Conservation (phyloP, 2,888 invertebrate genomes). For the Dryobotodes eremita region DNA sequence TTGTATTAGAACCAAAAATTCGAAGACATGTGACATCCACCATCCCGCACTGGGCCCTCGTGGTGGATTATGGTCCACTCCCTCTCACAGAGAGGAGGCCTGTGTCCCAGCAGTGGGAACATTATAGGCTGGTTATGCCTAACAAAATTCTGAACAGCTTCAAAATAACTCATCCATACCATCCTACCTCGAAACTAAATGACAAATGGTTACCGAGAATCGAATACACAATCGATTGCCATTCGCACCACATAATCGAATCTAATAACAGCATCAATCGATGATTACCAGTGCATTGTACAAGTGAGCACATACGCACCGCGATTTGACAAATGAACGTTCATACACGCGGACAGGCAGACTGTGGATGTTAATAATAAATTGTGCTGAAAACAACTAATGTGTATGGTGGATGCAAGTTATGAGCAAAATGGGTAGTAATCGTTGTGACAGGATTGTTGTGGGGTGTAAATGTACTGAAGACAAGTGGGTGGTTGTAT, state of each 20-base stretch:
- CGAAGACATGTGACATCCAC: too few relatives aligned
- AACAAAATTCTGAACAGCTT: background rate
- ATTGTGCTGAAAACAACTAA: slow-evolving; percentile 67
- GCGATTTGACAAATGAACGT: slow-evolving; percentile 73
- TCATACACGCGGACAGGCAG: slow-evolving; percentile 68
- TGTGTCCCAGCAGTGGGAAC: too few relatives aligned
- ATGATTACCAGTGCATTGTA: slow-evolving; percentile 54
- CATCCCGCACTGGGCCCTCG: too few relatives aligned
- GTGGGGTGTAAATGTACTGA: too few relatives aligned
- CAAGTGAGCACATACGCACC: slow-evolving; percentile 40
- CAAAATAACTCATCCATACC: background rate
- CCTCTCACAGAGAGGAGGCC: too few relatives aligned
- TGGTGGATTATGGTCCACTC: too few relatives aligned
- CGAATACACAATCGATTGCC: slow-evolving; percentile 31
- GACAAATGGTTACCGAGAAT: slow-evolving; percentile 30
- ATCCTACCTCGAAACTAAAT: slow-evolving; percentile 10
- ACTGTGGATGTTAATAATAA: slow-evolving; percentile 73
- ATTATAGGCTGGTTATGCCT: too few relatives aligned
- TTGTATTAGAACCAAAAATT: too few relatives aligned
- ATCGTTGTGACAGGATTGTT: too few relatives aligned
- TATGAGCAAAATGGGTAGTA: background rate
- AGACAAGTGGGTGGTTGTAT: too few relatives aligned
- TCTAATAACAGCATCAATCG: slow-evolving; percentile 54
- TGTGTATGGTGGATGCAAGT: slow-evolving; percentile 39
- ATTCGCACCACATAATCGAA: slow-evolving; percentile 48